phyloP scores from a whole-genome alignment of 2,113 vertebrate species.

The Coptodon rendalli region DNA sequence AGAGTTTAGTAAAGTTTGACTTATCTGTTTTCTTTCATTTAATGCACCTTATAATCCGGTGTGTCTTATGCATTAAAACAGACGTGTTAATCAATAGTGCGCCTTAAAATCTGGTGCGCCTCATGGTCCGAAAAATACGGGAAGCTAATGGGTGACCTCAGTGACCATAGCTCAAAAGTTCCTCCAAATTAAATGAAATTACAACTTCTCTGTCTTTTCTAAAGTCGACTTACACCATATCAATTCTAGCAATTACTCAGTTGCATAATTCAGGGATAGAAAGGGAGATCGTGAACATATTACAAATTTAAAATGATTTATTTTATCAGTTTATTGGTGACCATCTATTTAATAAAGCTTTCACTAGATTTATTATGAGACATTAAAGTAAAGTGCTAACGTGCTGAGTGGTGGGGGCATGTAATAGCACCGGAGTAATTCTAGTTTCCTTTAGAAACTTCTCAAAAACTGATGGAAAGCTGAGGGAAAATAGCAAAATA shows the following conservation, averaged over 20 bases:
- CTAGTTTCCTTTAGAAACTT: background rate
- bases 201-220: background rate
- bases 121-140: background rate
- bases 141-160: background rate
- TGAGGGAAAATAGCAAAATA: background rate
- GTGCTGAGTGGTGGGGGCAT: background rate
- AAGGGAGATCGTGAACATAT: background rate
- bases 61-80: background rate
- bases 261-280: background rate
- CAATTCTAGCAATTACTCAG: background rate
- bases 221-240: background rate
- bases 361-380: background rate
- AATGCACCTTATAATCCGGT: background rate
- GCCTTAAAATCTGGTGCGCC: background rate
- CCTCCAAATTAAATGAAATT: background rate
- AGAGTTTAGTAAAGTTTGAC: background rate
- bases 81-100: background rate
- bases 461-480: background rate
- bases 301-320: background rate
- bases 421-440: background rate
- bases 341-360: background rate
- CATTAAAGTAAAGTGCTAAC: background rate
- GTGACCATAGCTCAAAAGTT: background rate
- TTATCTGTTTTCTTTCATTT: background rate
- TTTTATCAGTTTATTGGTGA: background rate